These are phyloP conservation scores for Pollenia amentaria DNA, from an alignment of 2,888 invertebrate species.

Conservation along the genomic window DNA sequence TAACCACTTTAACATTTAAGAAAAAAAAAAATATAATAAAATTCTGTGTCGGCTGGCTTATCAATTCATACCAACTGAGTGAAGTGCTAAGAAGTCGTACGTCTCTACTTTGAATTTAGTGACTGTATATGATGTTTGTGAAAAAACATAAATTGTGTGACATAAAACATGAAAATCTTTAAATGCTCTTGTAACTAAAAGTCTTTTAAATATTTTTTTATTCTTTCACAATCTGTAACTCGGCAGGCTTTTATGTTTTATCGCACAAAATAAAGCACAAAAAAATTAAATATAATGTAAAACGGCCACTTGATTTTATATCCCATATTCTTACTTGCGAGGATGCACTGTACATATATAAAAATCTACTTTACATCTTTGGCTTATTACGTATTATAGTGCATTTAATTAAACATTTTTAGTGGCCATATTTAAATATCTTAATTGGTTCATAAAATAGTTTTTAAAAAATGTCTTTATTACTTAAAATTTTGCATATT, in stretches of 20 bases:
- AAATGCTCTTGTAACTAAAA: not conserved
- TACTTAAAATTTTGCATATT: not conserved
- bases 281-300: not conserved
- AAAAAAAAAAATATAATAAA: slow-evolving; percentile 14
- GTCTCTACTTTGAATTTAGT: not conserved
- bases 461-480: slow-evolving; percentile 10
- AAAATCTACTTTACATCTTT: too few relatives aligned
- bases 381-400: not conserved
- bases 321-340: too few relatives aligned
- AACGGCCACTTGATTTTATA: not conserved
- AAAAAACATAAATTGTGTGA: slow-evolving; percentile 63
- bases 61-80: slow-evolving; percentile 36
- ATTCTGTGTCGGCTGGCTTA: slow-evolving; percentile 29
- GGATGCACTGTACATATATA: too few relatives aligned
- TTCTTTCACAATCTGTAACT: slow-evolving; percentile 11
- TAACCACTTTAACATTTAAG: not conserved
- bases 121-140: not conserved
- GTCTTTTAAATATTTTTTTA: slow-evolving; percentile 2
- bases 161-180: slow-evolving; percentile 55
- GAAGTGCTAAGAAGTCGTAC: slow-evolving; percentile 21
- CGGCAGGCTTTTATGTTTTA: slow-evolving; percentile 70
- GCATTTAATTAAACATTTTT: slow-evolving; percentile 3
- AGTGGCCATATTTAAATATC: slow-evolving; percentile 29
- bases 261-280: slow-evolving; percentile 34
- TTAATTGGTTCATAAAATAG: slow-evolving; percentile 50